Evolutionary conservation across 1,140 invertebrate species (phyloP).

Genomic region (Potamilus streckersoni): DNA sequence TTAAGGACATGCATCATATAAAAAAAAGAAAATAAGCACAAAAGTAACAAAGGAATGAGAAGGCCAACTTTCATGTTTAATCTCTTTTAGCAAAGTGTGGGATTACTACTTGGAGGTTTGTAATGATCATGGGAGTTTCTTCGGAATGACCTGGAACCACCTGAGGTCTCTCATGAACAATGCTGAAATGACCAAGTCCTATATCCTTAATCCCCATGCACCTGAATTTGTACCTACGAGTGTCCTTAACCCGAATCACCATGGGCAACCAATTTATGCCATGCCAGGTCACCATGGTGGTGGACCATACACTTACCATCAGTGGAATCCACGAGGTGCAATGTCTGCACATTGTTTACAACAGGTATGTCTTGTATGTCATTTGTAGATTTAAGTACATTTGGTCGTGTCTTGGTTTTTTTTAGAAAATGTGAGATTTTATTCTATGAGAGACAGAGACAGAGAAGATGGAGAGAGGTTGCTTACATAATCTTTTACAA

Average conservation of each 20-base stretch:
- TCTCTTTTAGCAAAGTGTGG: constrained; percentile 79
- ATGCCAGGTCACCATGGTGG: constrained; percentile 8
- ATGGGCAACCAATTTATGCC: constrained; percentile 30
- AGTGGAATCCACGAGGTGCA: background rate
- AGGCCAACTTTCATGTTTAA: background rate
- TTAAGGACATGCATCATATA: too few relatives aligned
- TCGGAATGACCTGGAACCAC: constrained; percentile 79
- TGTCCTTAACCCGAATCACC: constrained; percentile 40
- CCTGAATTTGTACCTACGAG: constrained; percentile 80
- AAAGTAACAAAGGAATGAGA: too few relatives aligned
- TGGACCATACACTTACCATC: background rate
- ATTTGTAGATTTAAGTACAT: too few relatives aligned
- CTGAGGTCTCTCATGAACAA: constrained; percentile 78
- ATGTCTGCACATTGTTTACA: too few relatives aligned
- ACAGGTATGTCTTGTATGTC: too few relatives aligned
- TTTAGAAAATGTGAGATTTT: too few relatives aligned
- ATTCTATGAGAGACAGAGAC: too few relatives aligned
- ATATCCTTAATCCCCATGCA: constrained; percentile 84
- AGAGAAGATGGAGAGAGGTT: too few relatives aligned
- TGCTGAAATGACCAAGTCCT: constrained; percentile 80
- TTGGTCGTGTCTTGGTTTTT: too few relatives aligned
- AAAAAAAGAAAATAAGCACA: too few relatives aligned
- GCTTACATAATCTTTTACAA: too few relatives aligned
- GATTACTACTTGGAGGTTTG: constrained; percentile 83
- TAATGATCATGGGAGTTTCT: constrained; percentile 80